phyloP scores from a whole-genome alignment of 2,113 vertebrate species.

The Aix galericulata region DNA sequence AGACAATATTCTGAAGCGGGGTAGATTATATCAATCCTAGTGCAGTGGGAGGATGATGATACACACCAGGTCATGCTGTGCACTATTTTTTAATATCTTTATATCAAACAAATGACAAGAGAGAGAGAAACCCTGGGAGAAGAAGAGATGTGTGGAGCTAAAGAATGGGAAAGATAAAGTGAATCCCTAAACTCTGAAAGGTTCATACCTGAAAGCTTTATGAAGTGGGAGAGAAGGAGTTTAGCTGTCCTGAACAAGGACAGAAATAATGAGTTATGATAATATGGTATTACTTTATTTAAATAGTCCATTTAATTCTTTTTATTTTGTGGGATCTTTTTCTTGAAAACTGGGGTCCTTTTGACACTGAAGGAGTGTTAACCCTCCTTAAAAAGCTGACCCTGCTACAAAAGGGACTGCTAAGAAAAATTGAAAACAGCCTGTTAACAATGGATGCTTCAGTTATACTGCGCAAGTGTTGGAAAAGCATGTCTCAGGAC shows the following conservation, averaged over 20 bases:
- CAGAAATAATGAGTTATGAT: conserved; percentile 43
- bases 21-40: background rate
- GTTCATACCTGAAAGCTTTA: background rate
- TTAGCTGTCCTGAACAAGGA: conserved; percentile 4
- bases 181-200: background rate
- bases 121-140: background rate
- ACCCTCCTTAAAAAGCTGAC: conserved; percentile 44
- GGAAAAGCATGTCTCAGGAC: conserved; percentile 66
- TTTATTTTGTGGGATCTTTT: conserved; percentile 63
- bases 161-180: background rate
- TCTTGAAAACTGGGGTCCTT: conserved; percentile 57
- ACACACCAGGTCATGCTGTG: background rate
- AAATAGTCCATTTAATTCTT: conserved; percentile 51
- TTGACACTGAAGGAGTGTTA: conserved; percentile 47
- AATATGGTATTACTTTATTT: conserved; percentile 52
- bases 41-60: background rate
- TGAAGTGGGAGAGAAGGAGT: background rate
- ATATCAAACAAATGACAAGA: background rate
- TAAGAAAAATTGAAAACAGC: conserved; percentile 64
- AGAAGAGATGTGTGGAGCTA: background rate
- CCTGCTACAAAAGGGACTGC: conserved; percentile 55
- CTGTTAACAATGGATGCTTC: conserved; percentile 61
- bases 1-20: background rate
- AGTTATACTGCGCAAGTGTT: conserved; percentile 64
- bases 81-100: background rate